Evolutionary conservation across 1,140 invertebrate species (phyloP), one percentile per base, ranked within the genome.

Genomic region (Babylonia areolata): DNA sequence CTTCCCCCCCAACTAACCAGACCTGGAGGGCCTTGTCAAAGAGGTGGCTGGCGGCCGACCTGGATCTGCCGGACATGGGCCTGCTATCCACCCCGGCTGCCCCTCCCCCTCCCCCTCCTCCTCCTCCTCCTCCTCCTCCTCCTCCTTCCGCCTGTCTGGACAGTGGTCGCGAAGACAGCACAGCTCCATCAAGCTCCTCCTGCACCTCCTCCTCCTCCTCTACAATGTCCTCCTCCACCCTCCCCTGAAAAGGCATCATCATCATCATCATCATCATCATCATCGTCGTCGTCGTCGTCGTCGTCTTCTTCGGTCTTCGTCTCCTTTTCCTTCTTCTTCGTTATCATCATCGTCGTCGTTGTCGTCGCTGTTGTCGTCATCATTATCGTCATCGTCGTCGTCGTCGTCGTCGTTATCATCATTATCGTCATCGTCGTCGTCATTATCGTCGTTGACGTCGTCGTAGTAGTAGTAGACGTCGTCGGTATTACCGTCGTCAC

Each of bases 1-100:
- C n/a, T 5, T 6, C 46, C 9, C 46, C 9, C 46, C 9, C 46
- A 51, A 28, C 15, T 31, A 28, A 69, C 11, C 81, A 17, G 12
- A 84, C 82, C 69, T 20, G 73, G 12, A 35, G 39, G 17, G 69
- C 64, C 28, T 84, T 69, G 3, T 84, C 82, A 71, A 84, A 84
- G 23, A 84, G 82, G 9, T 69, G 17, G 37, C 31, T 46, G 64
- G 64, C 37, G 23, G 82, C 82, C 1, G 35, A 46, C 40, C 64
- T 73, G 35, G 64, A 46, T 11, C 82, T 1, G 6, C 64, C 82
- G 17, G 82, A 84, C 64, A 73, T 33, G 23, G 80, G 80, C 33
- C 80, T 81, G 42, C 35, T 39, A 46, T 33, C 20, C 31, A 0
- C 51, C 28, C 46, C 46, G 17, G 46, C 46, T 51, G 46, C 9